Conservation (phyloP, 2,888 invertebrate species). For the Syrista parreyssii region DNA sequence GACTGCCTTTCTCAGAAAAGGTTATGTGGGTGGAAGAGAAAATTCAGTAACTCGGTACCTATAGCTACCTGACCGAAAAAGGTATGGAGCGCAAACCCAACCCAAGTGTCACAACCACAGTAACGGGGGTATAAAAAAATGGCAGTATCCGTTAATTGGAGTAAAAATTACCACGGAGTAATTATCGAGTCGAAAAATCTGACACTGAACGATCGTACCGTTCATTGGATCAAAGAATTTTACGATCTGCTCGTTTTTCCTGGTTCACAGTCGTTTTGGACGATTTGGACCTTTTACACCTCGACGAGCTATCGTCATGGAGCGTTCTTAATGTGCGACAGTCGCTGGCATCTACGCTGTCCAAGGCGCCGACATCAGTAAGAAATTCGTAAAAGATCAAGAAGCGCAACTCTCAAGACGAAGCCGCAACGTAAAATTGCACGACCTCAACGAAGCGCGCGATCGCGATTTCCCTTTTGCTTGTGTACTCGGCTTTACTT, state of each 20-base stretch:
- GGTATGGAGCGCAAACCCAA: background rate
- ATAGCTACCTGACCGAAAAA: background rate
- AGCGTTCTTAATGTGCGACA: background rate
- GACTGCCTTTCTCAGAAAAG: background rate
- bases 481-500: background rate
- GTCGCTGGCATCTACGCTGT: background rate
- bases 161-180: background rate
- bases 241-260: background rate
- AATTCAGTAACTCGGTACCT: background rate
- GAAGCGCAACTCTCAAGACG: background rate
- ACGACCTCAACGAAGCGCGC: slow-evolving; percentile 37
- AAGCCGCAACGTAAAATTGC: slow-evolving; percentile 22
- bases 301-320: background rate
- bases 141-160: background rate
- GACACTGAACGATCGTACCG: background rate
- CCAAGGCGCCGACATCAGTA: background rate
- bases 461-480: slow-evolving; percentile 35
- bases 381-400: background rate
- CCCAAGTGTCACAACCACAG: background rate
- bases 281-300: background rate
- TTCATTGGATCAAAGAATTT: background rate
- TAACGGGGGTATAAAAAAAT: background rate
- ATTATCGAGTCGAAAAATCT: background rate
- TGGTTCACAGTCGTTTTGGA: background rate
- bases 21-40: background rate